Conservation (phyloP, 2,113 vertebrate species). For the Balaeniceps rex region DNA sequence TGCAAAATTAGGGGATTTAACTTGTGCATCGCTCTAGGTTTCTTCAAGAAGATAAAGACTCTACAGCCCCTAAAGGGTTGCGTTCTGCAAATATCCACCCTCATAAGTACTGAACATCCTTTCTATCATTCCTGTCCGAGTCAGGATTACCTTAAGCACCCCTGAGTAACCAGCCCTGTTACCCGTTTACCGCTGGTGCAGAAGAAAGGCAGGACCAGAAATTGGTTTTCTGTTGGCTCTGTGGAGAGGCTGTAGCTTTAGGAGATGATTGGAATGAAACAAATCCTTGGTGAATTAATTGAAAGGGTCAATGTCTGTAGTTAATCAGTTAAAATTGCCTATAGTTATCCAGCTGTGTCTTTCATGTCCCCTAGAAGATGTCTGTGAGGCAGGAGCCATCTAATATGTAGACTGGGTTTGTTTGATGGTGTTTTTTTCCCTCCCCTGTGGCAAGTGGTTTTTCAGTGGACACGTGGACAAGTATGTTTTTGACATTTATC, state of each 20-base stretch:
- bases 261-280: not conserved
- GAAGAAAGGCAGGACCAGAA: not conserved
- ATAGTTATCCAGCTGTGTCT: conserved; percentile 6
- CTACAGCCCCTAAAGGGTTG: not conserved
- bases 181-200: not conserved
- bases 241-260: not conserved
- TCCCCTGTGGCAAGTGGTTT: not conserved
- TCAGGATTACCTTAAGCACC: not conserved
- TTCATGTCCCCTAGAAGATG: not conserved
- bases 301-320: conserved; percentile 13
- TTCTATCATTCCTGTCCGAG: not conserved
- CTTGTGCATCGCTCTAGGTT: not conserved
- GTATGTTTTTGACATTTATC: not conserved
- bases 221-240: not conserved
- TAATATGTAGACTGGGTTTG: not conserved
- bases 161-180: not conserved
- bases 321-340: conserved; percentile 28
- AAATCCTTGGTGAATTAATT: not conserved
- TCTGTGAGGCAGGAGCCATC: not conserved
- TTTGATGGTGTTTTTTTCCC: not conserved
- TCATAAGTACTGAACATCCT: not conserved
- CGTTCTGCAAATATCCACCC: not conserved
- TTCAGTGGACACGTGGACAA: not conserved
- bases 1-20: not conserved
- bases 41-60: not conserved